These are phyloP conservation scores for Psix sp. DNA, from an alignment of 1,140 invertebrate species.

Conservation along the genomic window DNA sequence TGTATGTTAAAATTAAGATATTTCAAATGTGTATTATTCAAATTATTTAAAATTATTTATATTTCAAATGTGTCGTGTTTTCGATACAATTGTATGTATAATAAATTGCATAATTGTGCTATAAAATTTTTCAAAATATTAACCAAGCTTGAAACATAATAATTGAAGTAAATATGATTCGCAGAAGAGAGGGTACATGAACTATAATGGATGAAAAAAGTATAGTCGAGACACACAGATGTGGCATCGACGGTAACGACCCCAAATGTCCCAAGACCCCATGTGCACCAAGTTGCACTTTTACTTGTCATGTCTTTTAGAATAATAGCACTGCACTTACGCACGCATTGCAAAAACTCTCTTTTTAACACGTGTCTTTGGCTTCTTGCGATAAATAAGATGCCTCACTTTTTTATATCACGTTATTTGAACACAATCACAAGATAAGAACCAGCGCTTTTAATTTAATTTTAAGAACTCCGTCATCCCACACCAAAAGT, in stretches of 20 bases:
- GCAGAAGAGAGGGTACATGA: conserved; percentile 30
- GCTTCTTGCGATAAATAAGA: conserved; percentile 33
- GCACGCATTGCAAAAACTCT: conserved; percentile 28
- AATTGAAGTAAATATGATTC: conserved; percentile 13
- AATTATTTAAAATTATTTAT: no score
- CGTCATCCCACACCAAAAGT: no score
- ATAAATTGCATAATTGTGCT: no score
- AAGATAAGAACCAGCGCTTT: neutral
- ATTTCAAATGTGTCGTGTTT: no score
- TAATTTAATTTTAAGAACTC: no score
- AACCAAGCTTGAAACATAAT: neutral
- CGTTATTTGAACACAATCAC: conserved; percentile 8
- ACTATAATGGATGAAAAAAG: conserved; percentile 40
- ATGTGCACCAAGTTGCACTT: conserved; percentile 21
- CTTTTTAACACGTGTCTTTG: conserved; percentile 35
- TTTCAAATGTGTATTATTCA: no score
- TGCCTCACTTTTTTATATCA: conserved; percentile 13
- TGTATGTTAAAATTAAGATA: no score
- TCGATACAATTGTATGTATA: no score
- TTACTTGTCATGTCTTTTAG: conserved; percentile 2
- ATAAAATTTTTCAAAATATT: neutral
- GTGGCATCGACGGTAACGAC: conserved; percentile 35
- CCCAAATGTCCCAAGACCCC: conserved; percentile 26
- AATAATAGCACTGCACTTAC: conserved; percentile 44
- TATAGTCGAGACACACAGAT: conserved; percentile 34